These are phyloP conservation scores for Microcebus murinus DNA, from an alignment of 2,113 vertebrate genomes.

Conservation along the genomic window DNA sequence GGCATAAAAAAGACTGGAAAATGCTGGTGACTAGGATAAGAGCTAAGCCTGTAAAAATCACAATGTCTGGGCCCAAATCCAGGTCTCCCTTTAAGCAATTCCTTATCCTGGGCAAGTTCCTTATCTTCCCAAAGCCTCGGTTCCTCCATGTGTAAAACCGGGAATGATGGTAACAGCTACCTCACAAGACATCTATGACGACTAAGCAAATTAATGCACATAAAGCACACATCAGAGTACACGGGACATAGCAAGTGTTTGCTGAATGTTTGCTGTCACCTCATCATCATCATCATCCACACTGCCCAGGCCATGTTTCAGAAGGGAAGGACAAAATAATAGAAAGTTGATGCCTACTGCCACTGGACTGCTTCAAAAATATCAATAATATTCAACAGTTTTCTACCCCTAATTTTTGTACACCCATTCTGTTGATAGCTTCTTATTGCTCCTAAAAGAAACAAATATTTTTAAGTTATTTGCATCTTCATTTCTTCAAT, in stretches of 20 bases:
- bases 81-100: too few relatives aligned
- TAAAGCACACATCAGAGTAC: fast-evolving
- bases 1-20: neutral
- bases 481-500: neutral
- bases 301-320: neutral
- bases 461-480: neutral
- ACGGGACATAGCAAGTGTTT: neutral
- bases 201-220: neutral
- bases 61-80: neutral
- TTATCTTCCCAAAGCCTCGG: neutral
- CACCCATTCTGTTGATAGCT: neutral
- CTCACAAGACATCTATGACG: neutral
- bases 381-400: neutral
- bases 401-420: neutral
- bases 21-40: neutral
- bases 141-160: neutral
- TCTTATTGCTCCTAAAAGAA: neutral
- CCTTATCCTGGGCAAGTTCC: too few relatives aligned
- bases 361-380: neutral
- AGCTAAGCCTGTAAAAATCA: neutral
- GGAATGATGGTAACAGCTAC: neutral
- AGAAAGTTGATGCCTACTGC: neutral
- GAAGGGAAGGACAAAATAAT: neutral
- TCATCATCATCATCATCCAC: neutral
- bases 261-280: neutral